These are phyloP conservation scores for Perca fluviatilis DNA, from an alignment of 2,113 vertebrate genomes.

Conservation along the genomic window DNA sequence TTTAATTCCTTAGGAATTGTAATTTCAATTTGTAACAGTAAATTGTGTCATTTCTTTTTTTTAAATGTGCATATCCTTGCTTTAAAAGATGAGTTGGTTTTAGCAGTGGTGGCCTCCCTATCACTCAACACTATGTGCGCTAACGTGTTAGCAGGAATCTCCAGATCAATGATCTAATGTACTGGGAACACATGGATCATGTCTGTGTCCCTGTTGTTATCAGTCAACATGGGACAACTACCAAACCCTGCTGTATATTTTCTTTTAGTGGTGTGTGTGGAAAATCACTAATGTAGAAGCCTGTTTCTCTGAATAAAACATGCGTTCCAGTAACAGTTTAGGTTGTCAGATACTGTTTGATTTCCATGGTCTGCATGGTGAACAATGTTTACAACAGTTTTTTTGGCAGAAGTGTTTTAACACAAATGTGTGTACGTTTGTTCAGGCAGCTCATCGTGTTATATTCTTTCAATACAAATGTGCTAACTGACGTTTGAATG, in stretches of 20 bases:
- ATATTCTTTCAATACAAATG: neutral
- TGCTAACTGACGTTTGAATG: neutral
- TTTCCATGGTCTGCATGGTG: slow-evolving; percentile 16
- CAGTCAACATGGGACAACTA: neutral
- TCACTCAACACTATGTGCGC: neutral
- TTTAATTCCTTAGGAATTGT: neutral
- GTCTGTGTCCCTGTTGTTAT: neutral
- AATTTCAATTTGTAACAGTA: neutral
- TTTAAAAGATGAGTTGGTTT: slow-evolving; percentile 2
- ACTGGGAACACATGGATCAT: neutral
- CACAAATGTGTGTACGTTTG: neutral
- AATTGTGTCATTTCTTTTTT: neutral
- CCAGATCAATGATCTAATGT: neutral
- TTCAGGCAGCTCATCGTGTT: slow-evolving; percentile 10
- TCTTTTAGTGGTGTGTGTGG: slow-evolving; percentile 12
- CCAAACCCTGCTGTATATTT: slow-evolving; percentile 1
- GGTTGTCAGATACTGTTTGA: slow-evolving; percentile 17
- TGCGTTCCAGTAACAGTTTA: neutral
- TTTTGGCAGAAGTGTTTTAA: neutral
- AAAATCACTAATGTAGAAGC: neutral
- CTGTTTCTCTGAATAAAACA: slow-evolving; percentile 24
- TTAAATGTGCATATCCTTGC: neutral
- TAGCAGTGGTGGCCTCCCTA: neutral
- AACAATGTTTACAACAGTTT: slow-evolving; percentile 73
- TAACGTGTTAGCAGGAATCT: neutral